Evolutionary conservation across 1,140 invertebrate species (phyloP).

Genomic region (Hesperophylax magnus): DNA sequence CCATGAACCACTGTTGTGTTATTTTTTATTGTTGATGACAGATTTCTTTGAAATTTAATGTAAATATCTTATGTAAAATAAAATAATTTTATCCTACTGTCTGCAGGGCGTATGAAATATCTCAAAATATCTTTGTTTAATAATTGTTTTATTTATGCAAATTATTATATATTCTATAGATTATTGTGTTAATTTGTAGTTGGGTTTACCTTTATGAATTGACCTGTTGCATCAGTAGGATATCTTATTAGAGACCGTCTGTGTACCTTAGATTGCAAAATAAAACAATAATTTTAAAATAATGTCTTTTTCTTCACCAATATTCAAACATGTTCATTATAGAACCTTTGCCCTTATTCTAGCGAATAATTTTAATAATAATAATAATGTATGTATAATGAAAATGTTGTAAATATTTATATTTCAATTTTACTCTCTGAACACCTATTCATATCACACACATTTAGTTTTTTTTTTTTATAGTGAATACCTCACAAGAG

Average conservation of each 20-base stretch:
- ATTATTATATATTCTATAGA: constrained; percentile 16
- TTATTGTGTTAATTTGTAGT: constrained; percentile 5
- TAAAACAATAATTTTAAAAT: constrained; percentile 23
- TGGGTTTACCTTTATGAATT: constrained; percentile 6
- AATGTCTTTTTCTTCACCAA: background rate
- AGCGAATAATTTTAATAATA: background rate
- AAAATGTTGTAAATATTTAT: background rate
- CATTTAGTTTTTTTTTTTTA: too few relatives aligned
- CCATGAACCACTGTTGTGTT: constrained; percentile 10
- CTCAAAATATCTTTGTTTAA: constrained; percentile 7
- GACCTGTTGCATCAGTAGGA: constrained; percentile 2
- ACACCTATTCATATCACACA: background rate
- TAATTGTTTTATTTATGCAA: constrained; percentile 18
- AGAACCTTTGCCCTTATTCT: background rate
- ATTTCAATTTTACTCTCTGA: background rate
- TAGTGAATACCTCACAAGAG: too few relatives aligned
- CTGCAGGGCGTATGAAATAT: background rate
- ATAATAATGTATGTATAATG: too few relatives aligned
- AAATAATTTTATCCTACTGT: background rate
- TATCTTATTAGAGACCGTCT: constrained; percentile 21
- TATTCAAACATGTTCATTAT: background rate
- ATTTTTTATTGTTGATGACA: constrained; percentile 19
- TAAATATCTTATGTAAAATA: constrained; percentile 15
- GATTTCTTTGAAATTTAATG: constrained; percentile 8
- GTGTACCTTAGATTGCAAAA: constrained; percentile 27